Evolutionary conservation across 1,140 invertebrate species (phyloP).

Genomic region (Ectropis grisescens): DNA sequence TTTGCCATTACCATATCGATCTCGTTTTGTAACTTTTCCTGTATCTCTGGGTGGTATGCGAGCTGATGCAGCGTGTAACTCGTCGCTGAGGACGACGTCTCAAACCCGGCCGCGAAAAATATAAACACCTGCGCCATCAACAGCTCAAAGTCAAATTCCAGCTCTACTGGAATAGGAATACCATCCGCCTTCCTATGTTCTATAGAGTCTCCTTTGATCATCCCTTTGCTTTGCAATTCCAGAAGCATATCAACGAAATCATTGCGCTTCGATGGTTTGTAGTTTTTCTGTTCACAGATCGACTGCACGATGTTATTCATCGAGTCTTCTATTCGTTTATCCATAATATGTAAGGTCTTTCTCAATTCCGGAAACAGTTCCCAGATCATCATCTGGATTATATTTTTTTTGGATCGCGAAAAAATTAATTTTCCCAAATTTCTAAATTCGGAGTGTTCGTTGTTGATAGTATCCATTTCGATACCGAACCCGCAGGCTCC

Average conservation of each 20-base stretch:
- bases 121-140: constrained; percentile 66
- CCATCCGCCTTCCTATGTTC: constrained; percentile 42
- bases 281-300: constrained; percentile 55
- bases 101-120: constrained; percentile 70
- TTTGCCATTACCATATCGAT: constrained; percentile 52
- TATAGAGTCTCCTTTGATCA: constrained; percentile 25
- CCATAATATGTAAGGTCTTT: constrained; percentile 4
- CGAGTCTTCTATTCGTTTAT: constrained; percentile 40
- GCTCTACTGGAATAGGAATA: constrained; percentile 16
- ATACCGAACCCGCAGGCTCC: constrained; percentile 67
- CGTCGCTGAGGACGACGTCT: constrained; percentile 60
- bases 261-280: constrained; percentile 42
- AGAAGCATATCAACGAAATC: constrained; percentile 72
- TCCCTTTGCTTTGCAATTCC: constrained; percentile 50
- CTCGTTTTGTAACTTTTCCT: constrained; percentile 62
- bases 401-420: neutral
- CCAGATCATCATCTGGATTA: constrained; percentile 5
- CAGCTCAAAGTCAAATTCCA: constrained; percentile 26
- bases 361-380: constrained; percentile 16
- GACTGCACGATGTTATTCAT: constrained; percentile 12
- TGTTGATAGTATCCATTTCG: constrained; percentile 56
- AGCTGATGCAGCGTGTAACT: constrained; percentile 64
- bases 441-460: constrained; percentile 62
- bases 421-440: constrained; percentile 38
- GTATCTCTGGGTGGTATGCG: constrained; percentile 55